These are phyloP conservation scores for Macropodus opercularis DNA, from an alignment of 2,797 vertebrate species.

Conservation along the genomic window DNA sequence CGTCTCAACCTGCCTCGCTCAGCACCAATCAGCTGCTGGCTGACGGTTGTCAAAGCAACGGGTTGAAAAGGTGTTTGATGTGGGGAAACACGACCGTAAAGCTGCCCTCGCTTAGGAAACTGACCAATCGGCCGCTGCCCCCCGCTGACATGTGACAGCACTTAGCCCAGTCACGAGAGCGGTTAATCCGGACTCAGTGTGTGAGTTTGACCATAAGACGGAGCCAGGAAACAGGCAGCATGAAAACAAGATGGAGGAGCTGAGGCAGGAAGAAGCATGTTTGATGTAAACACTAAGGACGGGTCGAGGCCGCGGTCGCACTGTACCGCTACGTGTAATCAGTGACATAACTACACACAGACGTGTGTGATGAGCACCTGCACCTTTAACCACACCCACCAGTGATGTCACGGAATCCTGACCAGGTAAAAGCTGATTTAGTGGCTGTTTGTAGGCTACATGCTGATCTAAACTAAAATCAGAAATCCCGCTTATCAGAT, in stretches of 20 bases:
- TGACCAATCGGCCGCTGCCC: slow-evolving; percentile 44
- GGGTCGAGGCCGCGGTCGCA: background rate
- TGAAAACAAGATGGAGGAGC: slow-evolving; percentile 34
- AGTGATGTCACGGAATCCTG: background rate
- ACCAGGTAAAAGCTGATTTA: no score
- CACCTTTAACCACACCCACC: background rate
- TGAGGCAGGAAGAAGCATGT: slow-evolving; percentile 13
- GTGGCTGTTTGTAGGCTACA: no score
- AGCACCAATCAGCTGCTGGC: slow-evolving; percentile 55
- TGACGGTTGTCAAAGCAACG: slow-evolving; percentile 73
- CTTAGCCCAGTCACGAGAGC: slow-evolving; percentile 47
- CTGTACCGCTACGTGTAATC: no score
- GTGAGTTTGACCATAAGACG: background rate
- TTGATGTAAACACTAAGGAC: slow-evolving; percentile 19
- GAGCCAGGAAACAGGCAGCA: slow-evolving; percentile 5
- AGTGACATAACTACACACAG: background rate
- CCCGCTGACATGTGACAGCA: slow-evolving; percentile 55
- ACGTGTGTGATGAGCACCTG: no score
- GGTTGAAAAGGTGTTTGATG: slow-evolving; percentile 77
- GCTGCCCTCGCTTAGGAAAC: slow-evolving; percentile 21
- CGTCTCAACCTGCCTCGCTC: slow-evolving; percentile 44
- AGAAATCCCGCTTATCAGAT: no score
- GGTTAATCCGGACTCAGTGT: slow-evolving; percentile 41
- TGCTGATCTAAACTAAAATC: no score
- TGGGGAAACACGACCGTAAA: slow-evolving; percentile 68